Evolutionary conservation across 2,797 vertebrate genomes (phyloP).

Genomic region (Alosa sapidissima): DNA sequence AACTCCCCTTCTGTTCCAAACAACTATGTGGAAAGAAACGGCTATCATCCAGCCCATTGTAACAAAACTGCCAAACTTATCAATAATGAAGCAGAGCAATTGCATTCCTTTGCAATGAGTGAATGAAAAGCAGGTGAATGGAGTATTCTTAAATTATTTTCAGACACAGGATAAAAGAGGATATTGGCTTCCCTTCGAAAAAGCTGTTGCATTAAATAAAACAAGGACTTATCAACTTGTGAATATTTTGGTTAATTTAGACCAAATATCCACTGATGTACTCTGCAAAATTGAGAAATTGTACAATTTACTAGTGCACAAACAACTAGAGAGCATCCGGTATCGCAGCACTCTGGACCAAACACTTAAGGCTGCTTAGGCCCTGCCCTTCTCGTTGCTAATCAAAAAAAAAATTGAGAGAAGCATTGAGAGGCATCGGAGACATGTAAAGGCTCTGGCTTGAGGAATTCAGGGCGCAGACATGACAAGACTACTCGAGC

Average conservation of each 20-base stretch:
- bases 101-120: background rate
- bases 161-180: background rate
- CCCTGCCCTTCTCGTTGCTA: background rate
- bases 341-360: background rate
- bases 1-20: slow-evolving; percentile 4
- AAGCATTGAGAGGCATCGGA: slow-evolving; percentile 24
- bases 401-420: background rate
- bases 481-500: slow-evolving; percentile 46
- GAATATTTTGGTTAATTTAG: background rate
- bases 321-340: background rate
- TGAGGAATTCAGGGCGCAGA: slow-evolving; percentile 26
- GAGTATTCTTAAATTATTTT: background rate
- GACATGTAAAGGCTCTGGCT: slow-evolving; percentile 19
- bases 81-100: background rate
- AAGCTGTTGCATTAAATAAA: background rate
- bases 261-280: background rate
- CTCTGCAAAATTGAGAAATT: too few species aligned
- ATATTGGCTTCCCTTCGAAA: background rate
- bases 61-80: background rate
- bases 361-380: background rate
- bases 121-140: background rate
- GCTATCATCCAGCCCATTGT: background rate
- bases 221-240: background rate
- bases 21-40: background rate
- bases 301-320: background rate